Evolutionary conservation across 2,888 invertebrate species (phyloP).

Genomic region (Tetragonisca angustula): DNA sequence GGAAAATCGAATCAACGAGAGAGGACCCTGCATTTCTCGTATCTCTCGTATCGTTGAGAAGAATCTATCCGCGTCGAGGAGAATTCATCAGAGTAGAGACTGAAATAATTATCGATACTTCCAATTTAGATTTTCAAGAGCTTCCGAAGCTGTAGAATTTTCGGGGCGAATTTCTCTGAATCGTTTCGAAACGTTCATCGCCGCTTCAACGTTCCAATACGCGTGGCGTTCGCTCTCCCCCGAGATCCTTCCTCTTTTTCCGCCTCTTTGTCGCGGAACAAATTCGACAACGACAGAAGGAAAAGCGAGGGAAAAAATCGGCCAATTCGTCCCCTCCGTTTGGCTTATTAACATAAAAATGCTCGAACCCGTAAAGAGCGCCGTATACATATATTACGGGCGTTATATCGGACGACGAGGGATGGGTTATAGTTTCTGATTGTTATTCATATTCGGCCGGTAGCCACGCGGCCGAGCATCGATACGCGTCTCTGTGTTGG

Average conservation of each 20-base stretch:
- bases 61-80: slow-evolving; percentile 10
- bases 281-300: slow-evolving; percentile 71
- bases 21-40: slow-evolving; percentile 6
- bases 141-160: neutral
- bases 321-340: slow-evolving; percentile 49
- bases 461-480: slow-evolving; percentile 57
- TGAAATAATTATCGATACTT: too few species aligned
- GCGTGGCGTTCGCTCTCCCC: slow-evolving; percentile 66
- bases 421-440: slow-evolving; percentile 78
- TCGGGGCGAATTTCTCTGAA: too few species aligned
- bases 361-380: slow-evolving; percentile 74
- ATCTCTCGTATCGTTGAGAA: slow-evolving; percentile 18
- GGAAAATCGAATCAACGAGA: neutral
- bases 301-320: slow-evolving; percentile 10
- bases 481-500: slow-evolving; percentile 60
- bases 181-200: too few species aligned
- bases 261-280: slow-evolving; percentile 68
- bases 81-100: too few species aligned
- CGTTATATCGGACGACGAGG: slow-evolving; percentile 63
- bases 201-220: too few species aligned
- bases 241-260: slow-evolving; percentile 55
- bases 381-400: slow-evolving; percentile 68
- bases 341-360: slow-evolving; percentile 82
- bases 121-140: too few species aligned
- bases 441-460: slow-evolving; percentile 78